A percentile compares a stretch with the other conserved stretches of the same genome.
These are phyloP conservation scores for rat (Rattus norvegicus) DNA, from an alignment of 2,113 vertebrate genomes.

Conservation along the genomic window DNA sequence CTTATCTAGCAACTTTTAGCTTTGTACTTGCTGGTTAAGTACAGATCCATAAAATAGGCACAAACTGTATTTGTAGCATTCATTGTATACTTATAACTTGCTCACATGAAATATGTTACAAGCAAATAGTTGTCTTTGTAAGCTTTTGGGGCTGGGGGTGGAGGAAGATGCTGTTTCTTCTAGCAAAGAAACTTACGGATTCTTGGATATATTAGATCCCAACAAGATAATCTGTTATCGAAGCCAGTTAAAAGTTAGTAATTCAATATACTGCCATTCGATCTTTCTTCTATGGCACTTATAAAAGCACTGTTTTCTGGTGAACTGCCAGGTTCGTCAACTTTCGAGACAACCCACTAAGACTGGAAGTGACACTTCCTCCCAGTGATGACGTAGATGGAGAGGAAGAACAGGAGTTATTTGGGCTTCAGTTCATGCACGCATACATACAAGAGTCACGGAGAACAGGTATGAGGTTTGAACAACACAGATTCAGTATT, in stretches of 20 bases:
- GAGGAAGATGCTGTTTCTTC: neutral
- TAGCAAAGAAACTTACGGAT: conserved; percentile 43
- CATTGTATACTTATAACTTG: neutral
- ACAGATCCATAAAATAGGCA: neutral
- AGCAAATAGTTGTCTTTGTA: conserved; percentile 1
- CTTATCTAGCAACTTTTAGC: neutral
- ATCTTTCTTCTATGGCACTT: conserved; percentile 13
- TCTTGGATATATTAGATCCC: conserved; percentile 25
- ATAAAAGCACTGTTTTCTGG: conserved; percentile 70
- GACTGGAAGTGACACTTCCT: conserved; percentile 89
- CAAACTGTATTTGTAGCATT: neutral
- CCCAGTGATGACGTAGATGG: conserved; percentile 82
- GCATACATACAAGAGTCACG: conserved; percentile 91
- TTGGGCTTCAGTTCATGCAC: conserved; percentile 95
- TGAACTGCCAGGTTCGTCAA: conserved; percentile 94
- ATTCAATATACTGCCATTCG: conserved; percentile 41
- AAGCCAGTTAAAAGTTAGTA: conserved; percentile 33
- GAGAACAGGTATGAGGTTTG: conserved; percentile 79
- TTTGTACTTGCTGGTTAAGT: neutral
- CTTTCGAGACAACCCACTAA: conserved; percentile 96
- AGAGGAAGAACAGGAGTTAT: conserved; percentile 93
- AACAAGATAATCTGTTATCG: conserved; percentile 23
- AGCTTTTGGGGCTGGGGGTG: neutral
- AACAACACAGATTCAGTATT: neutral
- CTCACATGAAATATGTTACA: neutral